Evolutionary conservation across 2,113 vertebrate species (phyloP).

Genomic region (Piaya cayana): DNA sequence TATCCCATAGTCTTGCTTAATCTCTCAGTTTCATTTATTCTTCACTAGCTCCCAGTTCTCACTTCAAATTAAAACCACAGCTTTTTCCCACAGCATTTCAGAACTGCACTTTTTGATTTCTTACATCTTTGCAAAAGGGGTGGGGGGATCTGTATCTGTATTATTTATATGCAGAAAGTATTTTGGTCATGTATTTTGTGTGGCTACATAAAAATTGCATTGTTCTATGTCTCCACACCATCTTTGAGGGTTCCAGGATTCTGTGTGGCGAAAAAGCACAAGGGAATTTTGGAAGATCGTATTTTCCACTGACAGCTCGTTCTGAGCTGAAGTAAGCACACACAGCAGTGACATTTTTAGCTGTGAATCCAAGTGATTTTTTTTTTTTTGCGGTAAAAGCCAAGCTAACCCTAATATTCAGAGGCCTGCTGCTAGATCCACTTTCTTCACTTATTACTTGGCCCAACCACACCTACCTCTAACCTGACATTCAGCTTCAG

Average conservation of each 20-base stretch:
- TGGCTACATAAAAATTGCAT: background rate
- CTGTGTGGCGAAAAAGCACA: background rate
- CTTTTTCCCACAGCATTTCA: background rate
- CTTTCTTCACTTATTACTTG: conserved; percentile 7
- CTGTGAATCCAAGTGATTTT: background rate
- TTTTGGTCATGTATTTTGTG: background rate
- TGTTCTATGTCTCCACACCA: background rate
- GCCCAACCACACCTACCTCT: conserved; percentile 3
- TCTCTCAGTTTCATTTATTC: background rate
- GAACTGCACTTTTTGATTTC: background rate
- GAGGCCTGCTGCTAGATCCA: background rate
- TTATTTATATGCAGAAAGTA: conserved; percentile 31
- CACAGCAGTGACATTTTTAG: conserved; percentile 27
- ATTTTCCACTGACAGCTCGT: conserved; percentile 54
- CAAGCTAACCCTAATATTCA: background rate
- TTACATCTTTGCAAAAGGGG: background rate
- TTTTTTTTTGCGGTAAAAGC: background rate
- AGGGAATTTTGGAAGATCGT: conserved; percentile 1
- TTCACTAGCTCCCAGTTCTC: background rate
- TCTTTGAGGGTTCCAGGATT: conserved; percentile 38
- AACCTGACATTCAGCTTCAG: conserved; percentile 8
- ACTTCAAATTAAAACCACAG: conserved; percentile 31
- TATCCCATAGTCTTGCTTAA: conserved; percentile 7
- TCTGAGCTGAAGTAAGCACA: background rate
- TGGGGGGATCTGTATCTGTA: background rate